Conservation (phyloP, 1,140 invertebrate species). For the Drosophila neocordata region DNA sequence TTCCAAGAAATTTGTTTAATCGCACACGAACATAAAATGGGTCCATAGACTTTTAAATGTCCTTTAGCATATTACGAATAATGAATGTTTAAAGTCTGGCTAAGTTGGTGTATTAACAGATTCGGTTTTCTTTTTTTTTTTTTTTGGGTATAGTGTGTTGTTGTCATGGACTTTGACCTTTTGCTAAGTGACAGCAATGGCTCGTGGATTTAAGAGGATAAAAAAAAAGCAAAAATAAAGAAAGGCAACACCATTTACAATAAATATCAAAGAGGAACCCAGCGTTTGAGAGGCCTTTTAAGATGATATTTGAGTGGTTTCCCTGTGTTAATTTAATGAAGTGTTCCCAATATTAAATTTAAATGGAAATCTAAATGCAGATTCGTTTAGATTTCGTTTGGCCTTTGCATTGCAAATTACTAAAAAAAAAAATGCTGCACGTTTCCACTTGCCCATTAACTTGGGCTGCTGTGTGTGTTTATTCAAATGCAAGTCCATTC, state of each 20-base stretch:
- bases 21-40: slow-evolving; percentile 25
- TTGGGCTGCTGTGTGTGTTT: too few species aligned
- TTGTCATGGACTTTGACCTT: slow-evolving; percentile 64
- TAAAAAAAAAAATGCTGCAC: slow-evolving; percentile 47
- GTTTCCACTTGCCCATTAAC: slow-evolving; percentile 33
- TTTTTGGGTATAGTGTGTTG: slow-evolving; percentile 15
- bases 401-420: too few species aligned
- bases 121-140: neutral
- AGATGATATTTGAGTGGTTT: neutral
- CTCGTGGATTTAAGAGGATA: neutral
- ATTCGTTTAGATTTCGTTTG: neutral
- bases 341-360: neutral
- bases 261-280: slow-evolving; percentile 61
- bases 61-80: slow-evolving; percentile 15
- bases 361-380: neutral
- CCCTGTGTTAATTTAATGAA: neutral
- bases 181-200: slow-evolving; percentile 9
- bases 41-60: slow-evolving; percentile 27
- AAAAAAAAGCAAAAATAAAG: slow-evolving; percentile 9
- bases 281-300: neutral
- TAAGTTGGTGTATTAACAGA: neutral
- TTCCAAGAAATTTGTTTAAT: slow-evolving; percentile 53
- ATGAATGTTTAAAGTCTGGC: neutral
- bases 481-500: slow-evolving; percentile 19
- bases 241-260: slow-evolving; percentile 16